phyloP scores from a whole-genome alignment of 2,113 vertebrate genomes.

The Gnathonemus longibarbis region DNA sequence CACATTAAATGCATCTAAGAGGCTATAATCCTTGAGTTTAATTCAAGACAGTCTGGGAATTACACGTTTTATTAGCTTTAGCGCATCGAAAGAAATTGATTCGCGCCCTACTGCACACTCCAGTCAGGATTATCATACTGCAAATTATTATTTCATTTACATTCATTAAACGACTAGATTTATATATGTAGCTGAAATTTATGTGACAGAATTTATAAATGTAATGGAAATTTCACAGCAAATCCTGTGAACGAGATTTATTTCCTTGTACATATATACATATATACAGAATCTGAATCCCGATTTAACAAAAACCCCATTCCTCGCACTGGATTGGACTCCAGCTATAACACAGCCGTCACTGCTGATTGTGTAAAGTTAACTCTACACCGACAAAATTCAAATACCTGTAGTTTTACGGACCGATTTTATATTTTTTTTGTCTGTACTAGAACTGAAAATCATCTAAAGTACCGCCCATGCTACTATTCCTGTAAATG shows the following conservation, averaged over 20 bases:
- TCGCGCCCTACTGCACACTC: background rate
- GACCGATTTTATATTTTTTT: background rate
- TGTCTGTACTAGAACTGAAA: background rate
- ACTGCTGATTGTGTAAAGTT: background rate
- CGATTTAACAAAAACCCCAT: background rate
- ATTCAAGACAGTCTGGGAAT: slow-evolving; percentile 4
- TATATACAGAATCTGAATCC: background rate
- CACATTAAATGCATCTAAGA: background rate
- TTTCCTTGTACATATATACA: background rate
- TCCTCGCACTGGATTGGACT: background rate
- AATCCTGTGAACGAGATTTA: background rate
- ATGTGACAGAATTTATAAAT: background rate
- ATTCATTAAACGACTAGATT: background rate
- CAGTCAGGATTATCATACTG: background rate
- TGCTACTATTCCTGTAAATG: background rate
- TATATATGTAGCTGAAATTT: background rate
- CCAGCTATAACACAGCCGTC: background rate
- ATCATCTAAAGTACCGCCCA: background rate
- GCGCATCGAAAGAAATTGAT: background rate
- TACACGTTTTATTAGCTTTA: slow-evolving; percentile 4
- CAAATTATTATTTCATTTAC: background rate
- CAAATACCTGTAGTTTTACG: background rate
- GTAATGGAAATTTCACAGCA: background rate
- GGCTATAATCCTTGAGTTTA: background rate
- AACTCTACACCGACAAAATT: background rate